These are phyloP conservation scores for Hycleus phaleratus DNA, from an alignment of 1,140 invertebrate species.

Conservation along the genomic window DNA sequence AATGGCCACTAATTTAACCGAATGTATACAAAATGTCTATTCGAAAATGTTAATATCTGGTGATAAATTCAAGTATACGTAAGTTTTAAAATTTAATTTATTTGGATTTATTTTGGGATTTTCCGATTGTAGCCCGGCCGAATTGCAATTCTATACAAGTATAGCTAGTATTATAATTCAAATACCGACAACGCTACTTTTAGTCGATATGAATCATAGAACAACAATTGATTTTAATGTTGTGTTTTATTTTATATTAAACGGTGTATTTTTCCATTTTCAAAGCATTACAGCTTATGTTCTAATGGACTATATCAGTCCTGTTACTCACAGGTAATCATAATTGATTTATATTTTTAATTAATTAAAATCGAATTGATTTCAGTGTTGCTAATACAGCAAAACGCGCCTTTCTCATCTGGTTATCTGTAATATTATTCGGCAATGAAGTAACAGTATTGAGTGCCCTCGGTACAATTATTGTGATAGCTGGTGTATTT, in stretches of 20 bases:
- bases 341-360: not conserved
- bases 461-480: constrained; percentile 65
- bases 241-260: constrained; percentile 58
- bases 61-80: constrained; percentile 74
- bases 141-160: constrained; percentile 80
- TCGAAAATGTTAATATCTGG: constrained; percentile 77
- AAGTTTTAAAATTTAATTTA: constrained; percentile 40
- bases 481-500: constrained; percentile 70
- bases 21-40: constrained; percentile 82
- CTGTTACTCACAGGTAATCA: constrained; percentile 74
- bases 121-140: constrained; percentile 49
- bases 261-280: constrained; percentile 79
- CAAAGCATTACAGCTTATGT: constrained; percentile 83
- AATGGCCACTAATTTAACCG: constrained; percentile 73
- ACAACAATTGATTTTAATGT: constrained; percentile 48
- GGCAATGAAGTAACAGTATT: constrained; percentile 71
- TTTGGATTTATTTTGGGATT: too few relatives aligned
- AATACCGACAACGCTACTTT: constrained; percentile 63
- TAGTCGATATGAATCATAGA: constrained; percentile 56
- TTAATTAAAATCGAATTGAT: constrained; percentile 22
- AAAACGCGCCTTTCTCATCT: constrained; percentile 76
- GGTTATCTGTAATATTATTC: constrained; percentile 74
- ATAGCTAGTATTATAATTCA: constrained; percentile 71
- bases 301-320: constrained; percentile 79
- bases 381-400: constrained; percentile 79